Base-by-base conservation (phyloP, 2,797 vertebrate genomes). In the Falco berigora region DNA sequence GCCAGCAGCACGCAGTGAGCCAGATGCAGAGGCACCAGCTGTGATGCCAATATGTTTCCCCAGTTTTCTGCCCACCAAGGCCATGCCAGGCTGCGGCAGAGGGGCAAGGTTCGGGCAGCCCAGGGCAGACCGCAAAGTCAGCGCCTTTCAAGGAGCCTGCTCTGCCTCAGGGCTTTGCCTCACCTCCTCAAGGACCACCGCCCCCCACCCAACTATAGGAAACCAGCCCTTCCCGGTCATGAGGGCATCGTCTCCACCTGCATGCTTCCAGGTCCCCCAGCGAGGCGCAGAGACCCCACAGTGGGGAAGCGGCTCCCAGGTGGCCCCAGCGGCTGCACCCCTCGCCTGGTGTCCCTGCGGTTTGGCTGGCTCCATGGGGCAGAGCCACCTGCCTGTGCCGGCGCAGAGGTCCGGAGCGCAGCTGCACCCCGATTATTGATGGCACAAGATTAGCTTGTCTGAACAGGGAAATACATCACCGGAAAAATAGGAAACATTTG, bases 221-320 rank as follows among this genome's bases (percentile, higher is more conserved):
- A 9, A 63, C 47, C 11, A 52, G 62, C 59, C 62, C 8, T 16
- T 50, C 59, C 68, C 10, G 27, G 32, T 40, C 4, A 0, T 2
- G 49, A 67, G 25, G 49, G 44, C 58, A 73, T 27, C 63, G 6
- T 50, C 52, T 53, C 58, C 47, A 44, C 4, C 84, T 18, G 7
- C 8, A 1, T 1, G 1, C 25, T 18, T 9, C 14, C 0, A 14
- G 8, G 12, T 8, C 47, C 38, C 67, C 21, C 5, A 3, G 44
- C 4, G 8, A 68, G 38, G n/a, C 49, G 27, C 59, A 56, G 19
- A 76, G 42, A 42, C 28, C 13, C 73, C 15, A 5, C 23, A 19
- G 36, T 4, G 0, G 47, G 56, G 53, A 14, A 38, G 53, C 6
- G 1, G 62, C 47, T 74, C 71, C 71, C 6, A 10, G 62, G 42